These are phyloP conservation scores for Hippocampus guttulatus DNA, from an alignment of 2,113 vertebrate genomes.

Conservation along the genomic window DNA sequence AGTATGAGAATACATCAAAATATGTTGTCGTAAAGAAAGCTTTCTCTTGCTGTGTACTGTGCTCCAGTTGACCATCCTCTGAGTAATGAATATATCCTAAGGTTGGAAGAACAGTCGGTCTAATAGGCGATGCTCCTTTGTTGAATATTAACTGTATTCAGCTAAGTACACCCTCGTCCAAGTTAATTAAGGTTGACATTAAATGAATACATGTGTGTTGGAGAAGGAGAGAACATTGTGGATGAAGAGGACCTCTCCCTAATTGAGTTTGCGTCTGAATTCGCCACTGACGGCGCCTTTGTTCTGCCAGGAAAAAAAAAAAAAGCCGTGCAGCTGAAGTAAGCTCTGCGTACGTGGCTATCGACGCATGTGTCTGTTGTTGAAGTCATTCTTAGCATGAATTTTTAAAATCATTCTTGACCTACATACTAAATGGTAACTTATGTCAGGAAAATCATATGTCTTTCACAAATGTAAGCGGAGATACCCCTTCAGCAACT, in stretches of 20 bases:
- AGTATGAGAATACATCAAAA: neutral
- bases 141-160: conserved; percentile 63
- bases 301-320: conserved; percentile 33
- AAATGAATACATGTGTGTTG: conserved; percentile 69
- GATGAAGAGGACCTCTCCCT: conserved; percentile 60
- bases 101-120: conserved; percentile 27
- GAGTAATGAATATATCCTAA: conserved; percentile 33
- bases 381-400: conserved; percentile 11
- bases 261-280: conserved; percentile 71
- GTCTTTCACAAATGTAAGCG: neutral
- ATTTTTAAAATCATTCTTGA: conserved; percentile 5
- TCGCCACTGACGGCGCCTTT: conserved; percentile 48
- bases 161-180: conserved; percentile 55
- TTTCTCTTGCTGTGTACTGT: neutral
- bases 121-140: conserved; percentile 53
- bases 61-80: conserved; percentile 6
- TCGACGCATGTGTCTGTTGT: conserved; percentile 25
- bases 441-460: conserved; percentile 20
- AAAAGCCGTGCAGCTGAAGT: conserved; percentile 50
- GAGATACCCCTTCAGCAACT: conserved; percentile 15
- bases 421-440: conserved; percentile 25
- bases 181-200: conserved; percentile 77
- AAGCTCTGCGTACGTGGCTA: conserved; percentile 28
- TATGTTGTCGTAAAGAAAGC: neutral
- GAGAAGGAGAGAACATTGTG: conserved; percentile 51